Evolutionary conservation across 2,797 vertebrate species (phyloP).

Genomic region (Buceros bicornis): DNA sequence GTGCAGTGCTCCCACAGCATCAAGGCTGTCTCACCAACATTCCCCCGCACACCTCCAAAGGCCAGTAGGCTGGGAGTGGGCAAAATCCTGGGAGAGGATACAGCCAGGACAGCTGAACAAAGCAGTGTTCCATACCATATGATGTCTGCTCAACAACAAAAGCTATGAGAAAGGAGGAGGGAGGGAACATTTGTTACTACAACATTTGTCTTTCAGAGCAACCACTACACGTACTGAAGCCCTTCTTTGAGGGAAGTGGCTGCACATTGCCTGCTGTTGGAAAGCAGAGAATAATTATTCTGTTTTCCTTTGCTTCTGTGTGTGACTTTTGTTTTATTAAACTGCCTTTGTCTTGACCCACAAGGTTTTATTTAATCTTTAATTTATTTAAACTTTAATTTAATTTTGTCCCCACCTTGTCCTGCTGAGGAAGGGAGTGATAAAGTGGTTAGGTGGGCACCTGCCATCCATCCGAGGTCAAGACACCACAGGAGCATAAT

Average conservation of each 20-base stretch:
- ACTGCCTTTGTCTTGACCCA: background rate
- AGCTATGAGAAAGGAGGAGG: background rate
- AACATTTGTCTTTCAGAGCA: background rate
- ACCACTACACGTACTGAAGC: background rate
- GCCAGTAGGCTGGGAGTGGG: rapidly evolving
- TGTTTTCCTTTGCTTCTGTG: background rate
- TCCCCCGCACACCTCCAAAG: background rate
- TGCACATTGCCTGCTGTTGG: background rate
- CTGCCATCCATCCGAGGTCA: background rate
- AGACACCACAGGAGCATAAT: background rate
- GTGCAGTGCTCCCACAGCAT: background rate
- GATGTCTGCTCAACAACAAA: background rate
- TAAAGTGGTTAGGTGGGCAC: background rate
- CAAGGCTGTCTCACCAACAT: background rate
- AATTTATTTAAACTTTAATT: background rate
- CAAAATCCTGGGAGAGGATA: background rate
- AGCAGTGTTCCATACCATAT: background rate
- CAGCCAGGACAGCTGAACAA: background rate
- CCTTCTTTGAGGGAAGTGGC: background rate
- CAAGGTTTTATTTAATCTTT: background rate
- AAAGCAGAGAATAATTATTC: background rate
- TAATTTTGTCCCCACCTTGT: background rate
- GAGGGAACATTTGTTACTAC: background rate
- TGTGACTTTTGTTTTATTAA: background rate
- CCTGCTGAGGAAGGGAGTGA: background rate